Evolutionary conservation across 2,888 invertebrate species (phyloP), one percentile per base, ranked within the genome.

Genomic region (Caenorhabditis macrosperma): DNA sequence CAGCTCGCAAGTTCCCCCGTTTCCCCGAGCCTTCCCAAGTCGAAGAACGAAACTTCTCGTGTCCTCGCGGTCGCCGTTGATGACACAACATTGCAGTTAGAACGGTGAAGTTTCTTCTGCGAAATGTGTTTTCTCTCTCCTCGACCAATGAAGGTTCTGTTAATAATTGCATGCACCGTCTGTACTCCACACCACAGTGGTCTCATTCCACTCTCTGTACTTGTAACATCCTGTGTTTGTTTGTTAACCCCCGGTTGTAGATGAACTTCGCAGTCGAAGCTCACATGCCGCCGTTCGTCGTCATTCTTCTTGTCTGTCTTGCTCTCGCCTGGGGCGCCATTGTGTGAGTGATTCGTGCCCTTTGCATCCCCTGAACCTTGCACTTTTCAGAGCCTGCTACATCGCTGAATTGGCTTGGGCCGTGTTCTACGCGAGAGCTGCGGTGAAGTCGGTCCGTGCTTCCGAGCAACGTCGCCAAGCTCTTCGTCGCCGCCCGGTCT

Each of bases 361-460:
- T 33, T 33, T 9, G 6, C 33, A 5, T 33, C 33, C 33, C 33
- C 26, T 17, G n/a, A 12, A 3, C 7, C 26, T 44, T 55, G 44
- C 12, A 33, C 1, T 20, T 67, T 59, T 9, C 68, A 68, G 68
- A 4, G 50, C 59, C 0, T 68, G 59, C 35, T 68, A 68, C 30
- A 68, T 68, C 5, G 50, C 68, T n/a, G 50, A 59, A 10, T n/a
- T 68, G 22, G 38, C 50, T 15, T 68, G 68, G 68, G 59, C 59
- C 12, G 50, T 68, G 2, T 60, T 55, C 41, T 50, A 57, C 22
- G 68, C 68, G 9, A 33, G 24, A 17, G 17, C 33, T 38, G 35
- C 59, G 1, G 38, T 50, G 20, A 35, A 50, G 28, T 50, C 59
- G 1, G 26, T 50, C 10, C n/a, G 46, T 12, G 26, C n/a, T 1